phyloP scores from a whole-genome alignment of 2,888 invertebrate species.

The Stenotaenia linearis region DNA sequence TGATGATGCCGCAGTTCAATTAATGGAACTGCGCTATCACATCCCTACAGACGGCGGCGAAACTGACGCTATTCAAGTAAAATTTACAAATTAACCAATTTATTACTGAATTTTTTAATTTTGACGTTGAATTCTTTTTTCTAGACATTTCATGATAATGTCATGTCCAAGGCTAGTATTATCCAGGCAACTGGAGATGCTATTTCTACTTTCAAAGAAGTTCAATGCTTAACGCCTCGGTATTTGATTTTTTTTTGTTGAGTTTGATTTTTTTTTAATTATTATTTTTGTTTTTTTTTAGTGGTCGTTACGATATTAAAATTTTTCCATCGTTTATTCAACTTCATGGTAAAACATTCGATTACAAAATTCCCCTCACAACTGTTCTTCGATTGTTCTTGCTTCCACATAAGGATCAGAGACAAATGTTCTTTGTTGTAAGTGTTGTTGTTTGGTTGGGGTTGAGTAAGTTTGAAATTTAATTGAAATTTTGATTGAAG shows the following conservation, averaged over 20 bases:
- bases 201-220: slow-evolving; percentile 91
- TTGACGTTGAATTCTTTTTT: not conserved
- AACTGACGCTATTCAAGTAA: slow-evolving; percentile 69
- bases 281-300: slow-evolving; percentile 53
- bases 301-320: slow-evolving; percentile 95
- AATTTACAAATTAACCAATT: not conserved
- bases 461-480: too few relatives aligned
- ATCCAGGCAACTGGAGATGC: slow-evolving; percentile 97
- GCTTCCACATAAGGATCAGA: slow-evolving; percentile 92
- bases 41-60: slow-evolving; percentile 87
- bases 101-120: too few relatives aligned
- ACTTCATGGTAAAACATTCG: slow-evolving; percentile 83
- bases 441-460: too few relatives aligned
- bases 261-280: not conserved
- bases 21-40: slow-evolving; percentile 97
- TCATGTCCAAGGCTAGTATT: slow-evolving; percentile 95
- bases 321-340: slow-evolving; percentile 86
- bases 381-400: slow-evolving; percentile 91
- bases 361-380: slow-evolving; percentile 51
- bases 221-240: slow-evolving; percentile 97
- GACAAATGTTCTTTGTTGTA: slow-evolving; percentile 97
- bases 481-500: too few relatives aligned
- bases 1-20: slow-evolving; percentile 93
- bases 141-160: slow-evolving; percentile 90
- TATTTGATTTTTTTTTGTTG: too few relatives aligned